Evolutionary conservation across 2,797 vertebrate species (phyloP).

Genomic region (Arrhamphus sclerolepis): DNA sequence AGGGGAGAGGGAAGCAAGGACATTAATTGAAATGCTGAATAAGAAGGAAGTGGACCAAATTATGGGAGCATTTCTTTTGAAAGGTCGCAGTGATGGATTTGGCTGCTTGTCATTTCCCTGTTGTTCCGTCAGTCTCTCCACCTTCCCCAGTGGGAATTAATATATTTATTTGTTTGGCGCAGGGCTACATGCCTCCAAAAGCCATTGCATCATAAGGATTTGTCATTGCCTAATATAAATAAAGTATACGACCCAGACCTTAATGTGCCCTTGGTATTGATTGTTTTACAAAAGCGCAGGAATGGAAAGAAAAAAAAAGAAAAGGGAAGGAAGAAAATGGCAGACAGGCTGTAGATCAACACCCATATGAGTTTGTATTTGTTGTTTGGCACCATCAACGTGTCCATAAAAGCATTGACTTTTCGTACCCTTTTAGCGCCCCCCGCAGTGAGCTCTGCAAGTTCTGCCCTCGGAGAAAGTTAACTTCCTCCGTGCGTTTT

Average conservation of each 20-base stretch:
- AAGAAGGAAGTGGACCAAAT: constrained; percentile 77
- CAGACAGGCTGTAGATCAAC: constrained; percentile 73
- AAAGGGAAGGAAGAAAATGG: constrained; percentile 48
- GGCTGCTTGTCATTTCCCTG: constrained; percentile 65
- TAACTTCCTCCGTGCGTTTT: constrained; percentile 54
- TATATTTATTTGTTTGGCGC: constrained; percentile 74
- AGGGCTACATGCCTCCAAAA: constrained; percentile 64
- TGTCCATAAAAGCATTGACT: constrained; percentile 75
- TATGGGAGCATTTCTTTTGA: constrained; percentile 69
- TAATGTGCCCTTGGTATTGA: constrained; percentile 81
- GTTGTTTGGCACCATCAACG: constrained; percentile 69
- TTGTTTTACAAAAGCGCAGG: constrained; percentile 68
- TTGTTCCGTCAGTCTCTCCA: constrained; percentile 76
- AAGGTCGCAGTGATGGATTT: constrained; percentile 80
- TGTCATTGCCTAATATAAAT: constrained; percentile 82
- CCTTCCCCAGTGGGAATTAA: constrained; percentile 51
- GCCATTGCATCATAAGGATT: constrained; percentile 79
- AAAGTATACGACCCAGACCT: constrained; percentile 77
- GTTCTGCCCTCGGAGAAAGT: constrained; percentile 61
- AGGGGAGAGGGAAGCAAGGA: constrained; percentile 44
- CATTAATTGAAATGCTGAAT: constrained; percentile 80
- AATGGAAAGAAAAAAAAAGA: constrained; percentile 21
- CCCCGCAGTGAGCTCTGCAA: constrained; percentile 52
- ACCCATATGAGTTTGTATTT: constrained; percentile 70
- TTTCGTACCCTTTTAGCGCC: constrained; percentile 67